phyloP scores from a whole-genome alignment of 2,797 vertebrate species.

The Enteromius viviparus region DNA sequence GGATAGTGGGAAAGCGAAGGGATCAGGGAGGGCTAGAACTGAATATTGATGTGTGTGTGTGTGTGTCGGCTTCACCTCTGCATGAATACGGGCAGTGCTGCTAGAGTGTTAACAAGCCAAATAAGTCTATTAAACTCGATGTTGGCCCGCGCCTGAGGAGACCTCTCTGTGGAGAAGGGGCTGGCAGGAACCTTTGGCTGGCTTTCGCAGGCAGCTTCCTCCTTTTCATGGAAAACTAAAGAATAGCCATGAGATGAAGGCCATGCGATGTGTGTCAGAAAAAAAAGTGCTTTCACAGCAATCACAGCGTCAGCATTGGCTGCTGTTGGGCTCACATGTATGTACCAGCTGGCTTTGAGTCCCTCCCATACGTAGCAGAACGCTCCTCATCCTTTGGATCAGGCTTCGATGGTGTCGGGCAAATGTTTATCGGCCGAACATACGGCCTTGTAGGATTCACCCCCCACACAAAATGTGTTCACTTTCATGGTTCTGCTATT shows the following conservation, averaged over 20 bases:
- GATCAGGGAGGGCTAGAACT: constrained; percentile 26
- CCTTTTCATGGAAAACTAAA: constrained; percentile 55
- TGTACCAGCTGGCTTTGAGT: constrained; percentile 27
- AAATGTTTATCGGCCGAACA: constrained; percentile 27
- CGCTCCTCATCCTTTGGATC: constrained; percentile 17
- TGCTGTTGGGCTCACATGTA: constrained; percentile 2
- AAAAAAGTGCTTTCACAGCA: constrained; percentile 25
- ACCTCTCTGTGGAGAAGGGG: constrained; percentile 38
- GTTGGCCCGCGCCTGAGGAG: constrained; percentile 32
- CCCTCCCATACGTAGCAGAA: constrained; percentile 25
- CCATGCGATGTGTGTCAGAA: constrained; percentile 36
- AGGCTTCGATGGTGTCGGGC: constrained; percentile 19
- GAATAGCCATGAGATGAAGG: constrained; percentile 54
- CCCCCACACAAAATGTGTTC: constrained; percentile 35
- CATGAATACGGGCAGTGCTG: constrained; percentile 19
- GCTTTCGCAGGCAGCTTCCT: constrained; percentile 26
- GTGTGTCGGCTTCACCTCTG: constrained; percentile 40
- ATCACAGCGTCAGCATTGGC: constrained; percentile 16
- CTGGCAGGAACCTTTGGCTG: constrained; percentile 50
- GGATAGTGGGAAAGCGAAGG: constrained; percentile 17
- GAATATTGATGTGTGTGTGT: constrained; percentile 32
- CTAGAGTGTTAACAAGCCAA: constrained; percentile 52
- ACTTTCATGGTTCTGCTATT: constrained; percentile 30
- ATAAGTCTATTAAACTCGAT: constrained; percentile 55
- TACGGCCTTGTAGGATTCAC: constrained; percentile 34